Conservation (phyloP, 2,113 vertebrate genomes). For the Synchiropus splendidus region DNA sequence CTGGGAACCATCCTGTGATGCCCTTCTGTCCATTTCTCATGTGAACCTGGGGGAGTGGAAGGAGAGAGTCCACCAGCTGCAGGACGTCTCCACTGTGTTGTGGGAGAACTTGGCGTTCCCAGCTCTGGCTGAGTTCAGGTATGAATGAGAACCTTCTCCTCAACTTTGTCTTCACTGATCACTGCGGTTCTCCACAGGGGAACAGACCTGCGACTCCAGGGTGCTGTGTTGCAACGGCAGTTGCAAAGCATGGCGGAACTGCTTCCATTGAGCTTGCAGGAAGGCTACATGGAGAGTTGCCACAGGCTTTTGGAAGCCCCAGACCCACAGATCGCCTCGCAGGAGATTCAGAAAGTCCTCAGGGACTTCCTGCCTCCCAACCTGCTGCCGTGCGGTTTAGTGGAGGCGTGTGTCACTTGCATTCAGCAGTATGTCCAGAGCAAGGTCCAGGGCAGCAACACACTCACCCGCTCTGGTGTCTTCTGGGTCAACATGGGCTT, state of each 20-base stretch:
- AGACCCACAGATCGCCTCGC: conserved; percentile 64
- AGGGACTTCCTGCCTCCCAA: conserved; percentile 66
- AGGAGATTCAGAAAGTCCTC: conserved; percentile 74
- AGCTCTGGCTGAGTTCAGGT: conserved; percentile 81
- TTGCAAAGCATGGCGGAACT: conserved; percentile 75
- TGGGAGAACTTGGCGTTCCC: conserved; percentile 84
- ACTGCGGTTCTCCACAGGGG: conserved; percentile 41
- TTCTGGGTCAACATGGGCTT: conserved; percentile 92
- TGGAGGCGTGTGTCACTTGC: conserved; percentile 72
- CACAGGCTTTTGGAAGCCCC: conserved; percentile 64
- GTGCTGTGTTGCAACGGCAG: conserved; percentile 70
- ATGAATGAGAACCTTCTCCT: background rate
- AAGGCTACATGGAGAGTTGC: conserved; percentile 75
- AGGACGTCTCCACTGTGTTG: conserved; percentile 70
- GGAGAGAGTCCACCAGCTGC: conserved; percentile 81
- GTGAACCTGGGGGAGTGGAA: conserved; percentile 83
- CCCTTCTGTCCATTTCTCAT: conserved; percentile 73
- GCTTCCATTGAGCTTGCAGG: conserved; percentile 70
- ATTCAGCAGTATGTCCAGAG: conserved; percentile 77
- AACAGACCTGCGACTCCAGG: conserved; percentile 78
- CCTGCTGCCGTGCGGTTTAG: conserved; percentile 72
- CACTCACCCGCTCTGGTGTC: conserved; percentile 68
- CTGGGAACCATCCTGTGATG: conserved; percentile 72
- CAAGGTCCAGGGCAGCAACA: conserved; percentile 56
- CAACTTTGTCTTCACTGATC: background rate